Conservation (phyloP, 2,888 invertebrate genomes). For the Isoperla grammatica region DNA sequence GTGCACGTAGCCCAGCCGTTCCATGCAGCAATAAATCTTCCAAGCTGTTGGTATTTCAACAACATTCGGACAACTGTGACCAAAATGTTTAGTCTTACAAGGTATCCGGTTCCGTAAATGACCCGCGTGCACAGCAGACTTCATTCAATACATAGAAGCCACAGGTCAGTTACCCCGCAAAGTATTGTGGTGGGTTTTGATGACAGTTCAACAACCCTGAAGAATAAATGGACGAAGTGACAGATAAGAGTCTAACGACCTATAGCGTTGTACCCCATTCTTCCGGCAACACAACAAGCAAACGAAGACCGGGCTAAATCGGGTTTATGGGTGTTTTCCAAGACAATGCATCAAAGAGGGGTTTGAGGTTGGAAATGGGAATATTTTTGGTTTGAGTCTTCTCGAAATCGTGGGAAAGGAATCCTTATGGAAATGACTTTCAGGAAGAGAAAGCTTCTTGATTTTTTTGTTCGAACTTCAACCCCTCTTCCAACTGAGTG, state of each 20-base stretch:
- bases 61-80: conserved; percentile 16
- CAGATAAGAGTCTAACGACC: too few species aligned
- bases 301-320: not conserved
- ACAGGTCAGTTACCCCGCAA: conserved; percentile 7
- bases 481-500: too few species aligned
- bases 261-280: too few species aligned
- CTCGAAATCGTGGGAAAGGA: conserved; percentile 13
- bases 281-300: conserved; percentile 12
- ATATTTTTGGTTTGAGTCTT: conserved; percentile 6
- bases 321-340: not conserved
- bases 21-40: conserved; percentile 2
- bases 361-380: conserved; percentile 1
- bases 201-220: conserved; percentile 4
- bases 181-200: conserved; percentile 1
- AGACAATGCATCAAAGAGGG: conserved; percentile 3
- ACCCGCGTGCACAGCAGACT: too few species aligned
- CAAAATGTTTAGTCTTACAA: conserved; percentile 4
- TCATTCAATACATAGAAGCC: too few species aligned
- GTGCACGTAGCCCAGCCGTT: too few species aligned
- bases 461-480: too few species aligned
- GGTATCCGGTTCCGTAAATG: not conserved
- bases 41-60: conserved; percentile 10
- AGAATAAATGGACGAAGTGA: not conserved
- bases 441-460: too few species aligned
- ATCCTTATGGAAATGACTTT: not conserved